phyloP scores from a whole-genome alignment of 2,797 vertebrate genomes.

The Bradypus variegatus region DNA sequence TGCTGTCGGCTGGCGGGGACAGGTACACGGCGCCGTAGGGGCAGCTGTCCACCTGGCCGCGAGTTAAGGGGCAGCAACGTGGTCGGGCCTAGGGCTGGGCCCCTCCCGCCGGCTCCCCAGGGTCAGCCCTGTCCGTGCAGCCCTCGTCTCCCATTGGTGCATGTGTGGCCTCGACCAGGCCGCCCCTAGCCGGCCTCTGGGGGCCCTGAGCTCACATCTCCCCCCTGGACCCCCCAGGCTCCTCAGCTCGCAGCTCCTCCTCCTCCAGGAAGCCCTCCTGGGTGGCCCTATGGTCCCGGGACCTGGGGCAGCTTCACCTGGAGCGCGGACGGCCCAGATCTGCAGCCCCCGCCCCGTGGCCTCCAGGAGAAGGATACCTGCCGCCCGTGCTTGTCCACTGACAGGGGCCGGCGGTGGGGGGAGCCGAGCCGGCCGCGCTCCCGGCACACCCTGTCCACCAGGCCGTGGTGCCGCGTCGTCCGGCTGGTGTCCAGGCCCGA shows the following conservation, averaged over 20 bases:
- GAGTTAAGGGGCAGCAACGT: conserved; percentile 78
- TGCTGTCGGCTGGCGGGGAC: conserved; percentile 95
- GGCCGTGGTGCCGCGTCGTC: conserved; percentile 93
- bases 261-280: neutral
- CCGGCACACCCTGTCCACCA: conserved; percentile 96
- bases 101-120: no score
- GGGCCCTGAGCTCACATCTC: neutral
- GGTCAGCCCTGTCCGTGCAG: neutral
- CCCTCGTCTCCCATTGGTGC: neutral
- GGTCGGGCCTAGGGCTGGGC: no score
- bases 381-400: conserved; percentile 95
- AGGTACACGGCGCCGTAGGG: conserved; percentile 97
- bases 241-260: neutral
- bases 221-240: neutral
- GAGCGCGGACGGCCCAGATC: neutral
- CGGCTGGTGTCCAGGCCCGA: conserved; percentile 95
- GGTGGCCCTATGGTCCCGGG: neutral
- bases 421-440: conserved; percentile 95
- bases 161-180: neutral
- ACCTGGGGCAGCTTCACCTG: neutral
- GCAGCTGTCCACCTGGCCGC: conserved; percentile 92
- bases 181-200: no score
- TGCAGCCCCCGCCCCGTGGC: neutral
- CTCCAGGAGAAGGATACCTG: conserved; percentile 91
- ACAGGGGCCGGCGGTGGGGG: conserved; percentile 91